A percentile compares a stretch with the other conserved stretches of the same genome.
phyloP scores from a whole-genome alignment of 2,888 invertebrate species.

The Apotomis betuletana region DNA sequence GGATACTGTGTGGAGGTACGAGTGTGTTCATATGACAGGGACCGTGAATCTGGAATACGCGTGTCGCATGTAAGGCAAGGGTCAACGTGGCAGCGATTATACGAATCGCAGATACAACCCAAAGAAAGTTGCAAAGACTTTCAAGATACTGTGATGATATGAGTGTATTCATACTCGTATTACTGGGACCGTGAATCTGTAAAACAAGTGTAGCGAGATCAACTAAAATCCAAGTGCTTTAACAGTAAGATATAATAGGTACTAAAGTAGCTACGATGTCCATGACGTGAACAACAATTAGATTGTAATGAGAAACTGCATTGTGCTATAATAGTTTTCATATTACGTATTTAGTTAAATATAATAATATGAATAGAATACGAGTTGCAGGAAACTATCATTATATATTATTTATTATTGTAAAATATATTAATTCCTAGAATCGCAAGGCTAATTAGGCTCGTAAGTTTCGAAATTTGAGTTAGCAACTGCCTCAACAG shows the following conservation, averaged over 20 bases:
- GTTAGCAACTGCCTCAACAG: constrained; percentile 37
- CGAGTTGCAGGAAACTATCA: too few species aligned
- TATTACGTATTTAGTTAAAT: too few species aligned
- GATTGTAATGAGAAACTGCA: background rate
- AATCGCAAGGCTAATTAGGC: constrained; percentile 14
- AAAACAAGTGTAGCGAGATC: too few species aligned
- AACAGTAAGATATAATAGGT: too few species aligned
- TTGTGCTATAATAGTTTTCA: too few species aligned
- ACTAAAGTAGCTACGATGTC: too few species aligned
- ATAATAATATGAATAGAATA: too few species aligned
- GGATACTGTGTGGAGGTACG: constrained; percentile 26
- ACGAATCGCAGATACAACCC: background rate
- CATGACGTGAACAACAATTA: too few species aligned
- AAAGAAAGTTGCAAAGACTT: constrained; percentile 28
- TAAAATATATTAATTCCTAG: background rate
- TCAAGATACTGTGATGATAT: constrained; percentile 33
- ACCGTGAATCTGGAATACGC: constrained; percentile 19
- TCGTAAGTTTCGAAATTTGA: constrained; percentile 28
- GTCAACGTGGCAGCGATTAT: background rate
- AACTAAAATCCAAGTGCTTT: too few species aligned
- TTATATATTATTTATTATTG: too few species aligned
- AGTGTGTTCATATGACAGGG: constrained; percentile 22
- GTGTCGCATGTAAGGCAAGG: constrained; percentile 13
- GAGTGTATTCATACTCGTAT: constrained; percentile 15
- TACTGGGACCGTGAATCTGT: constrained; percentile 15